Percentiles rank a stretch among this genome's conserved stretches.
Evolutionary conservation across 1,140 invertebrate genomes (phyloP).

Genomic region (Heliconius nattereri): DNA sequence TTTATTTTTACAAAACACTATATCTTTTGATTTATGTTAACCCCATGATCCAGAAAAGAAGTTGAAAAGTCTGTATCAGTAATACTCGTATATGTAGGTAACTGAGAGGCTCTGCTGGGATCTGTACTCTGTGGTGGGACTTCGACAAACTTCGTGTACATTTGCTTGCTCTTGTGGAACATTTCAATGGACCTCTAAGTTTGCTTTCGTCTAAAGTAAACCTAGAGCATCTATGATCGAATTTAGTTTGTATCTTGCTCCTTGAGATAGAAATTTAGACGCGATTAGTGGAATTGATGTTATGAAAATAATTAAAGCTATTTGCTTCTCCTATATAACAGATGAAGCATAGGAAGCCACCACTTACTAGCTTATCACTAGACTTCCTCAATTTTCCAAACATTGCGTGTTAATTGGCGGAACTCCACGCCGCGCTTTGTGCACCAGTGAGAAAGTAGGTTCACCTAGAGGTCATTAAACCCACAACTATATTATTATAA

Average conservation of each 20-base stretch:
- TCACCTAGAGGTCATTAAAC: no score
- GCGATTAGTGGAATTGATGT: neutral
- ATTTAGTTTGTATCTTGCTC: neutral
- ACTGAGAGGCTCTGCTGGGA: neutral
- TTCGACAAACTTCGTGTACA: conserved; percentile 5
- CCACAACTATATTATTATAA: no score
- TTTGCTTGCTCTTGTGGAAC: conserved; percentile 5
- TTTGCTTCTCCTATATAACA: no score
- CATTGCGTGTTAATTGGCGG: no score
- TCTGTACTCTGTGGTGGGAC: neutral
- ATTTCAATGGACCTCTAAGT: neutral
- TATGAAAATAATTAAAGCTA: no score
- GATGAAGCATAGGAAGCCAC: no score
- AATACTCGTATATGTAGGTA: neutral
- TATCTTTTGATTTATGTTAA: neutral
- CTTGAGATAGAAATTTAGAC: neutral
- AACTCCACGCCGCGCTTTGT: no score
- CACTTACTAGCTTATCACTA: no score
- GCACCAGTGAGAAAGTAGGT: no score
- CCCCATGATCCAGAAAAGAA: neutral
- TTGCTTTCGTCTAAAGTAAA: neutral
- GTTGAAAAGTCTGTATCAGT: neutral
- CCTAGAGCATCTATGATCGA: neutral
- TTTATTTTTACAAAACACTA: neutral
- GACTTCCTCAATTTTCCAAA: no score